phyloP scores from a whole-genome alignment of 1,140 invertebrate species.

The Drosophila pectinifera region DNA sequence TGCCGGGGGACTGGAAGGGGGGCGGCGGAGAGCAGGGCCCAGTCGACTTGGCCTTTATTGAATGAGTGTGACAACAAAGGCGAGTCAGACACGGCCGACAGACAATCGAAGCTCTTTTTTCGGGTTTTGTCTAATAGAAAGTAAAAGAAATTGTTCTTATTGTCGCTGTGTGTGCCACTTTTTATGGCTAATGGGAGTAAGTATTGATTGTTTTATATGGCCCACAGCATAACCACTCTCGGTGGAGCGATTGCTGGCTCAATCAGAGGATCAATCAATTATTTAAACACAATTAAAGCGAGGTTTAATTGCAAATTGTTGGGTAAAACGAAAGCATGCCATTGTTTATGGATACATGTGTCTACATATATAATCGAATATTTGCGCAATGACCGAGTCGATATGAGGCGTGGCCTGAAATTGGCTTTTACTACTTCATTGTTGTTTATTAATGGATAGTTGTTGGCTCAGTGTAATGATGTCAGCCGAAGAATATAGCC shows the following conservation, averaged over 20 bases:
- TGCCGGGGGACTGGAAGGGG: slow-evolving; percentile 10
- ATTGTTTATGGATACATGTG: slow-evolving; percentile 44
- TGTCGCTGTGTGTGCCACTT: slow-evolving; percentile 65
- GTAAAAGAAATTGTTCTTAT: slow-evolving; percentile 79
- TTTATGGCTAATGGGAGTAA: slow-evolving; percentile 38
- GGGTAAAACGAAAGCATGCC: slow-evolving; percentile 71
- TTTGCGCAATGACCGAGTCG: slow-evolving; percentile 64
- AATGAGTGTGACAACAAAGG: slow-evolving; percentile 80
- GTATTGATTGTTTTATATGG: slow-evolving; percentile 25
- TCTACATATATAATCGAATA: slow-evolving; percentile 52
- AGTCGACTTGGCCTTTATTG: slow-evolving; percentile 75
- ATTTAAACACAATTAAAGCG: slow-evolving; percentile 57
- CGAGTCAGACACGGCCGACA: slow-evolving; percentile 56
- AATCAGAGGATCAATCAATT: slow-evolving; percentile 68
- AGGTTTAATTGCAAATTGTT: slow-evolving; percentile 54
- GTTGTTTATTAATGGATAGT: slow-evolving; percentile 36
- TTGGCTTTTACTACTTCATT: slow-evolving; percentile 41
- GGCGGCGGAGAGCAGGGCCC: slow-evolving; percentile 23
- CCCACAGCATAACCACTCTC: slow-evolving; percentile 27
- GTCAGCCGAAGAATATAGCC: slow-evolving; percentile 46
- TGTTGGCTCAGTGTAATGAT: slow-evolving; percentile 37
- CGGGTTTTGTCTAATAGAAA: slow-evolving; percentile 76
- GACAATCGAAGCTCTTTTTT: slow-evolving; percentile 53
- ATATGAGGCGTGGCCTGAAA: slow-evolving; percentile 51
- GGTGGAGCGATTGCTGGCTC: slow-evolving; percentile 17